Base-by-base conservation (phyloP, 2,113 vertebrate genomes). In the Piliocolobus tephrosceles region DNA sequence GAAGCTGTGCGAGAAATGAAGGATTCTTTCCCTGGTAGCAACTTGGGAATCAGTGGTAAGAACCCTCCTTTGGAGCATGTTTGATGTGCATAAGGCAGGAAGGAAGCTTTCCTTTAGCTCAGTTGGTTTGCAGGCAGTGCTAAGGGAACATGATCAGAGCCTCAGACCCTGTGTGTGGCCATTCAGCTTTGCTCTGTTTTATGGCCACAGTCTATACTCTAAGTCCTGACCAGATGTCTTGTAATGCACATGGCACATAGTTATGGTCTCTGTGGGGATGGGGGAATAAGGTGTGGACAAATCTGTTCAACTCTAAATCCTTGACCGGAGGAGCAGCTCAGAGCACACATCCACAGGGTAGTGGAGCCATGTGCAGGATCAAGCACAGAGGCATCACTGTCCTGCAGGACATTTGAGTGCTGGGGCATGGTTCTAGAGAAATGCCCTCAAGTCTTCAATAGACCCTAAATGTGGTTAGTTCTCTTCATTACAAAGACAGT, bases 141-240 rank as follows among this genome's bases (percentile, higher is more conserved):
- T 43, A 80, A 93, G 57, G 73, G 92, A 78, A 83, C 10, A 2
- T 3, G n/a, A 86, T 91, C 89, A 89, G 72, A 97, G 55, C 50
- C 80, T 97, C 92, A 88, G 45, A 76, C 47, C 75, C 70, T 93
- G 80, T 95, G 90, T 90, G 94, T 97, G 96, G 95, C 83, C 96
- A 84, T 52, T 91, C 66, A 92, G 68, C 12, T 40, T 64, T 90
- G n/a, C 76, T 91, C 76, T 92, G 50, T 68, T 96, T 90, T 25
- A 10, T 43, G 76, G 94, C 32, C 88, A 73, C 88, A 92, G 81
- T 47, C 88, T 81, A 88, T 30, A n/a, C 81, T 92, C 70, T 50
- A 76, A 81, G 61, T 96, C 70, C 80, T 35, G 57, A 84, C 88
- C 81, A 90, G 97, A 96, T 52, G 0, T 95, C 90, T 52, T 94